phyloP scores from a whole-genome alignment of 2,888 invertebrate genomes.

The Drosophila limbata region DNA sequence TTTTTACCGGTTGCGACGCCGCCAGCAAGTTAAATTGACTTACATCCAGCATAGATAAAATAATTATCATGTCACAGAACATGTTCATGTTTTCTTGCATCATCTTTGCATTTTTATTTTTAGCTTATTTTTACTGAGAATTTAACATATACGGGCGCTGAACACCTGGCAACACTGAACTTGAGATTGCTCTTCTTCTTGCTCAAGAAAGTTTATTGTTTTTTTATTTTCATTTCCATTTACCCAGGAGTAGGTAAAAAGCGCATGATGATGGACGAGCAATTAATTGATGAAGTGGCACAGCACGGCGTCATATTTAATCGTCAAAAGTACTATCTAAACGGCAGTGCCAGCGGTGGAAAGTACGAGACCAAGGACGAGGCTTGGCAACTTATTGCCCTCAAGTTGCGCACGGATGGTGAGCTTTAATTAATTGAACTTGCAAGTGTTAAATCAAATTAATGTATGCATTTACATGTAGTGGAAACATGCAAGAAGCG shows the following conservation, averaged over 20 bases:
- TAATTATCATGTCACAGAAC: too few species aligned
- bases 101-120: too few species aligned
- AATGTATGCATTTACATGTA: slow-evolving; percentile 31
- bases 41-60: too few species aligned
- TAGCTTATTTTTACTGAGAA: too few species aligned
- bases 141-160: too few species aligned
- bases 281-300: slow-evolving; percentile 84
- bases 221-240: slow-evolving; percentile 14
- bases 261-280: slow-evolving; percentile 84
- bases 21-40: too few species aligned
- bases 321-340: slow-evolving; percentile 85
- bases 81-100: too few species aligned
- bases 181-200: too few species aligned
- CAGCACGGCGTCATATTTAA: slow-evolving; percentile 85
- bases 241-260: neutral
- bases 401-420: slow-evolving; percentile 84
- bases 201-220: slow-evolving; percentile 19
- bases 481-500: slow-evolving; percentile 85
- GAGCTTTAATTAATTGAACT: slow-evolving; percentile 40
- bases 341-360: slow-evolving; percentile 74
- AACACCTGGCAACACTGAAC: too few species aligned
- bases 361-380: slow-evolving; percentile 85
- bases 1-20: too few species aligned
- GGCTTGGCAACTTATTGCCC: slow-evolving; percentile 84
- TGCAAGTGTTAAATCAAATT: neutral